Conservation (phyloP, 2,797 vertebrate genomes). For the Pyrocephalus nanus region DNA sequence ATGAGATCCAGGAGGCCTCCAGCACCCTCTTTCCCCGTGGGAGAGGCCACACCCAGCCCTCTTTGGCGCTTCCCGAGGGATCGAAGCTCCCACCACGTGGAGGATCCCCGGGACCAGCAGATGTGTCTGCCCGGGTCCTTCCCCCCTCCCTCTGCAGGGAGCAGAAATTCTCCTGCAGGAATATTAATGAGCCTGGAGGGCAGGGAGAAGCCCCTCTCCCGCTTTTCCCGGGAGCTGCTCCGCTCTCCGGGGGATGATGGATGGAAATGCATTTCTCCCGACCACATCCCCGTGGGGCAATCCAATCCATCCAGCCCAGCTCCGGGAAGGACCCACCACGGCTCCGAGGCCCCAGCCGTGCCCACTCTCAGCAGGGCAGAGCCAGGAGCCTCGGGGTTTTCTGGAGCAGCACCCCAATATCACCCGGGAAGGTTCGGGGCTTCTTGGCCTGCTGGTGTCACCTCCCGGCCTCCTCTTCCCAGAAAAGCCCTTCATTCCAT, state of each 20-base stretch:
- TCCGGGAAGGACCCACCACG: background rate
- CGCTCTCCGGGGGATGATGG: background rate
- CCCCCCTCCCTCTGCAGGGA: background rate
- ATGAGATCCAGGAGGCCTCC: background rate
- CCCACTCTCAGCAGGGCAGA: background rate
- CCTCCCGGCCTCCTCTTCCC: background rate
- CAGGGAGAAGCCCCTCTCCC: background rate
- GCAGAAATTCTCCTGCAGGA: background rate
- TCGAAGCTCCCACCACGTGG: fast-evolving
- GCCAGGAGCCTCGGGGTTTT: background rate
- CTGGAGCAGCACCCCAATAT: background rate
- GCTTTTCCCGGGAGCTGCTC: background rate
- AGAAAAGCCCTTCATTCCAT: background rate
- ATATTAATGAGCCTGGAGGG: background rate
- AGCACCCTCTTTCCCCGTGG: fast-evolving
- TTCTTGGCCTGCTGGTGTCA: background rate
- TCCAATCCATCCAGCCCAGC: background rate
- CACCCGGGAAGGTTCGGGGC: no score
- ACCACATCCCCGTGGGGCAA: background rate
- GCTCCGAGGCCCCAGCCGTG: background rate
- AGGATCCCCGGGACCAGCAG: background rate
- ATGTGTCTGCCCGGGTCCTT: background rate
- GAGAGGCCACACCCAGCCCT: background rate
- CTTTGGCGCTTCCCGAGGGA: background rate
- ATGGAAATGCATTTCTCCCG: conserved; percentile 17